phyloP scores from a whole-genome alignment of 2,888 invertebrate genomes.

The Tetragonula carbonaria region DNA sequence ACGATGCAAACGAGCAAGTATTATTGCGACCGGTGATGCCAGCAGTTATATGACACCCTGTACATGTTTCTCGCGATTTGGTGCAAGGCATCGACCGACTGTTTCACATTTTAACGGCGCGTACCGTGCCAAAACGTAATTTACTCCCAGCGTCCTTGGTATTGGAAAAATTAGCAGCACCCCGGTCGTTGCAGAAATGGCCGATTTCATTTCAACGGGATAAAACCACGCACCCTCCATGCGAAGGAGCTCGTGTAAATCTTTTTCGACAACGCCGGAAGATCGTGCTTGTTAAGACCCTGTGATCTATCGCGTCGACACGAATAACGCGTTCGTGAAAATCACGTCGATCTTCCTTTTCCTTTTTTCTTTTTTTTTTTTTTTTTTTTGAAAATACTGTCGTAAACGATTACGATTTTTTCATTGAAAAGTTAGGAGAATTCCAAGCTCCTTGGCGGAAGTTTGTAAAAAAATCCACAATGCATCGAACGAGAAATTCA shows the following conservation, averaged over 20 bases:
- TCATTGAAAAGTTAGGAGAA: too few species aligned
- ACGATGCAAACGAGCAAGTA: too few species aligned
- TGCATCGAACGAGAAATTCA: background rate
- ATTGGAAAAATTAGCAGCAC: constrained; percentile 42
- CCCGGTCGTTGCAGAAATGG: background rate
- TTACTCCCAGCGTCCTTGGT: constrained; percentile 19
- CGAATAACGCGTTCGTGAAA: constrained; percentile 10
- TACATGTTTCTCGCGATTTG: constrained; percentile 49
- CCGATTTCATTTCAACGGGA: constrained; percentile 12
- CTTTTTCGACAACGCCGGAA: constrained; percentile 4
- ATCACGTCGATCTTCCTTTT: background rate
- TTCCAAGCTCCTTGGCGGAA: background rate
- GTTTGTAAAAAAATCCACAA: background rate
- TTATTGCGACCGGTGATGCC: too few species aligned
- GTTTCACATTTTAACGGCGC: constrained; percentile 46
- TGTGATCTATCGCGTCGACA: constrained; percentile 16
- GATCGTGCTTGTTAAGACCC: constrained; percentile 21
- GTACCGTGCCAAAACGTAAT: constrained; percentile 47
- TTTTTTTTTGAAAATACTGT: too few species aligned
- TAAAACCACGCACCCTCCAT: background rate
- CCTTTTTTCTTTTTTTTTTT: too few species aligned
- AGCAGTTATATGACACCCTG: too few species aligned
- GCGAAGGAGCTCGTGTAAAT: constrained; percentile 19
- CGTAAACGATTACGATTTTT: too few species aligned
- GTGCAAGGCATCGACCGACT: constrained; percentile 14